Evolutionary conservation across 2,113 vertebrate genomes (phyloP).

Genomic region (Cottus gobio): DNA sequence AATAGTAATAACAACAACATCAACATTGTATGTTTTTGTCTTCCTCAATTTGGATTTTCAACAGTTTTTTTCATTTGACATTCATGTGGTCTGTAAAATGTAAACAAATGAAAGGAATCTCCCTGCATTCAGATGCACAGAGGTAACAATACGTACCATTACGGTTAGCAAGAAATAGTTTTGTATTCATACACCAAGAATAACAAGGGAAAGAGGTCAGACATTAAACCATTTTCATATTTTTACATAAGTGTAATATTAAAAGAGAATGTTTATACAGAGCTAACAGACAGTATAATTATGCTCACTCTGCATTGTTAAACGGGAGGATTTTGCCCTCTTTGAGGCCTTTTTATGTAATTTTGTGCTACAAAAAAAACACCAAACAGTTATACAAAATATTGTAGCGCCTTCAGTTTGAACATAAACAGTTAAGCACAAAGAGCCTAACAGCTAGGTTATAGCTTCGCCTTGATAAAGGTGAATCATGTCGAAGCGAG

Average conservation of each 20-base stretch:
- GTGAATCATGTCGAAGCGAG: constrained; percentile 10
- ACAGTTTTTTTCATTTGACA: constrained; percentile 67
- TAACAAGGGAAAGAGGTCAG: constrained; percentile 45
- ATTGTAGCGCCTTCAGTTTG: constrained; percentile 23
- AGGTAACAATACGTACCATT: constrained; percentile 34
- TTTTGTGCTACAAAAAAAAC: constrained; percentile 62
- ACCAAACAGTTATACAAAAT: constrained; percentile 61
- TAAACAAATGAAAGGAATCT: constrained; percentile 70
- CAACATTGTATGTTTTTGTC: constrained; percentile 43
- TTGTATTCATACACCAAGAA: constrained; percentile 53
- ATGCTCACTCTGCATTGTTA: constrained; percentile 20
- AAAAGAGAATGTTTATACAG: constrained; percentile 51
- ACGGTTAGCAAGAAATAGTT: constrained; percentile 23
- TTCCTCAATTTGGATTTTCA: constrained; percentile 60
- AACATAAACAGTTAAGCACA: constrained; percentile 54
- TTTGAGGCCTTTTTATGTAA: constrained; percentile 21
- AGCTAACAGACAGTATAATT: constrained; percentile 33
- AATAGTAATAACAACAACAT: constrained; percentile 64
- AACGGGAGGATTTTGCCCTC: constrained; percentile 14
- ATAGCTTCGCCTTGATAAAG: constrained; percentile 17
- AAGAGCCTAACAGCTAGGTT: constrained; percentile 49
- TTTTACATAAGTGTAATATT: constrained; percentile 51
- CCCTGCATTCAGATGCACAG: constrained; percentile 18
- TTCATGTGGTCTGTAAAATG: constrained; percentile 82
- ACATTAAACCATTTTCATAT: constrained; percentile 35